Conservation (phyloP, 2,888 invertebrate species). For the Himalopsyche kuldschensis region DNA sequence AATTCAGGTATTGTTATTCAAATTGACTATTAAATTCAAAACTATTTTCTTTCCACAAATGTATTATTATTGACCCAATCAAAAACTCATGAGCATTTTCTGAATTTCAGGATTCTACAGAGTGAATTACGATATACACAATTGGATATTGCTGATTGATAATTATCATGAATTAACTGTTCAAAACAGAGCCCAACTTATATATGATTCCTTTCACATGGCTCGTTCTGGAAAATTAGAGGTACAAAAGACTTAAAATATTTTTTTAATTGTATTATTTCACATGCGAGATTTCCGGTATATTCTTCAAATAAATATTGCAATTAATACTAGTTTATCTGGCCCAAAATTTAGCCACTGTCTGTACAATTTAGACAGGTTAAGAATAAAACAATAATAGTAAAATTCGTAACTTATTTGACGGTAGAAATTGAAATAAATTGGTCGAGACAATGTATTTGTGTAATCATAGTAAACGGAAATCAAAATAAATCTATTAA, state of each 20-base stretch:
- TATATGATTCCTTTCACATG: constrained; percentile 68
- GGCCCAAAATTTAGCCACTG: too few species aligned
- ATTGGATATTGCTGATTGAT: constrained; percentile 60
- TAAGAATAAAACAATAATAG: too few species aligned
- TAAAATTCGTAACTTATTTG: too few species aligned
- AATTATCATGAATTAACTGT: constrained; percentile 60
- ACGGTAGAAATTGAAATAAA: too few species aligned
- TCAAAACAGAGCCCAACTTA: constrained; percentile 67
- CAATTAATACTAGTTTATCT: too few species aligned
- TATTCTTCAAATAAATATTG: too few species aligned
- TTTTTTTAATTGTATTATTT: neutral
- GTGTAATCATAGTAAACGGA: too few species aligned
- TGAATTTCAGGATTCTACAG: constrained; percentile 64
- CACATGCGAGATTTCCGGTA: neutral
- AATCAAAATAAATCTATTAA: too few species aligned
- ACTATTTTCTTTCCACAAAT: too few species aligned
- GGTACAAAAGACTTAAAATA: neutral
- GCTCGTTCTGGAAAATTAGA: constrained; percentile 54
- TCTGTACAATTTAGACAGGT: too few species aligned
- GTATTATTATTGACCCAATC: too few species aligned
- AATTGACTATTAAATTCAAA: neutral
- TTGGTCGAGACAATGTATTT: too few species aligned
- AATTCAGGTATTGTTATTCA: constrained; percentile 51
- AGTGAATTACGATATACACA: constrained; percentile 66
- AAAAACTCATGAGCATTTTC: constrained; percentile 47